Percentiles rank a stretch among this genome's conserved stretches.
phyloP scores from a whole-genome alignment of 2,888 invertebrate genomes.

The Drosophila setosimentum region DNA sequence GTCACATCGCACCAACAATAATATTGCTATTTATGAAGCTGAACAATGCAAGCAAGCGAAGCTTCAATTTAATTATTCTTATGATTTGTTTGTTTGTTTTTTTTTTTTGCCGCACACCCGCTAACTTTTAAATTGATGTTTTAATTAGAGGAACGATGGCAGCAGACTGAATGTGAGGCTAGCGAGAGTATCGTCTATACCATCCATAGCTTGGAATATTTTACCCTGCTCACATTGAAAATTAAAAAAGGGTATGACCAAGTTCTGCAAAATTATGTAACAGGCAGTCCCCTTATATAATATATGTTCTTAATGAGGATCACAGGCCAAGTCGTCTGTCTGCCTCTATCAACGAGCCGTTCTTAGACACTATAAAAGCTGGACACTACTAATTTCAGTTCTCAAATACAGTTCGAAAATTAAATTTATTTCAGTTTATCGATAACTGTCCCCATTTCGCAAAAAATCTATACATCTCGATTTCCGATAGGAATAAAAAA shows the following conservation, averaged over 20 bases:
- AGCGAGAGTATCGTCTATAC: constrained; percentile 40
- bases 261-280: neutral
- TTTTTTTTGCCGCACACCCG: constrained; percentile 32
- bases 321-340: neutral
- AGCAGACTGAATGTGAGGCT: constrained; percentile 65
- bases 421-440: neutral
- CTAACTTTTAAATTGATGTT: constrained; percentile 58
- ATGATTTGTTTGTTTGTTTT: constrained; percentile 7
- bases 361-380: neutral
- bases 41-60: neutral
- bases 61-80: constrained; percentile 33
- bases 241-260: neutral
- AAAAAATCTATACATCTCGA: neutral
- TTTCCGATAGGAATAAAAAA: neutral
- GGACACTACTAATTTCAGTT: neutral
- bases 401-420: neutral
- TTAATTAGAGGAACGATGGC: constrained; percentile 75
- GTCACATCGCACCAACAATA: neutral
- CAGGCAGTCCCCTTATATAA: neutral
- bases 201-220: constrained; percentile 14
- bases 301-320: neutral
- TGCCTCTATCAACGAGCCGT: neutral
- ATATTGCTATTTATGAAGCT: constrained; percentile 5
- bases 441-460: no score
- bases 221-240: neutral